Evolutionary conservation across 2,888 invertebrate species (phyloP).

Genomic region (Ennomos fuscantarius): DNA sequence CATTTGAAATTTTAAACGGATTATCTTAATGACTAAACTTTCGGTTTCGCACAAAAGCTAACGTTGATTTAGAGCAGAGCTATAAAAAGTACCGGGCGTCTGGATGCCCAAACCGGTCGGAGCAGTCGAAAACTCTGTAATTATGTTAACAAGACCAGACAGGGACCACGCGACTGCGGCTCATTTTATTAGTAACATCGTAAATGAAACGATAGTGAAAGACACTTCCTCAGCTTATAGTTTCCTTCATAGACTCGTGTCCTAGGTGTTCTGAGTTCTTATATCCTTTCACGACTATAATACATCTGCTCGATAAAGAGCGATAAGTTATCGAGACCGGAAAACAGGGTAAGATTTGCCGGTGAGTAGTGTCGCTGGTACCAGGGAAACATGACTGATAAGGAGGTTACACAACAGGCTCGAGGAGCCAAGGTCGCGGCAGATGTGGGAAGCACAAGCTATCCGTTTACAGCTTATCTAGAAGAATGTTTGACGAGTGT

Average conservation of each 20-base stretch:
- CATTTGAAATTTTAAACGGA: constrained; percentile 42
- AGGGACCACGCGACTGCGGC: constrained; percentile 57
- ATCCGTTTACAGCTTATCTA: constrained; percentile 78
- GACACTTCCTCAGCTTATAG: constrained; percentile 51
- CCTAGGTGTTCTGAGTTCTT: constrained; percentile 30
- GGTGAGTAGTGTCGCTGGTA: constrained; percentile 58
- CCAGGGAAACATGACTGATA: constrained; percentile 79
- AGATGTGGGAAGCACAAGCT: constrained; percentile 82
- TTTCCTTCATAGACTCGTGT: constrained; percentile 50
- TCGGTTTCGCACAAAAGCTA: constrained; percentile 81
- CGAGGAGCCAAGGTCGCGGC: constrained; percentile 79
- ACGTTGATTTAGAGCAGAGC: constrained; percentile 66
- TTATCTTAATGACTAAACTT: constrained; percentile 75
- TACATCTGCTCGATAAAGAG: constrained; percentile 62
- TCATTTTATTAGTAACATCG: constrained; percentile 52
- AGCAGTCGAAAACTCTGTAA: constrained; percentile 69
- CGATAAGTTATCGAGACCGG: constrained; percentile 74
- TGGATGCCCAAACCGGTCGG: constrained; percentile 67
- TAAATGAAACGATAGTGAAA: constrained; percentile 69
- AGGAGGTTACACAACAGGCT: constrained; percentile 76
- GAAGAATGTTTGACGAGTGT: constrained; percentile 71
- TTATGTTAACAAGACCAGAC: constrained; percentile 72
- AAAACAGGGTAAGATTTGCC: constrained; percentile 74
- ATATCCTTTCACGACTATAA: constrained; percentile 38
- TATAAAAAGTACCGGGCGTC: constrained; percentile 61